A percentile compares a stretch with the other conserved stretches of the same genome.
phyloP scores from a whole-genome alignment of 2,888 invertebrate species.

The Campoplex capitator region DNA sequence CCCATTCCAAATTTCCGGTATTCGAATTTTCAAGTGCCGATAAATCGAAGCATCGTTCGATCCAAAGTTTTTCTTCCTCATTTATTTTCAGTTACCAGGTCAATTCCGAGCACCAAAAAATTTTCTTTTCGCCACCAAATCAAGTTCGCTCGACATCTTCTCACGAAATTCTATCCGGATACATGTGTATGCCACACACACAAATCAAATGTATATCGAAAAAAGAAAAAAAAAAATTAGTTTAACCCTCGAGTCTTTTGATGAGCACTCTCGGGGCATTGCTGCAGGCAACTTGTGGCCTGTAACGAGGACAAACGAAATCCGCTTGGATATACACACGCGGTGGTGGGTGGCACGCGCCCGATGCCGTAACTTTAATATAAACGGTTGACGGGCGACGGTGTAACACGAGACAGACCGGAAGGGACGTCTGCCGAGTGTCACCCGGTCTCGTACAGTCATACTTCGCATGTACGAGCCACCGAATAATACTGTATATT shows the following conservation, averaged over 20 bases:
- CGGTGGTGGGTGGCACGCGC: slow-evolving; percentile 81
- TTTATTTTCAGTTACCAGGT: background rate
- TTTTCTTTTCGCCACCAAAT: background rate
- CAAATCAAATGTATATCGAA: background rate
- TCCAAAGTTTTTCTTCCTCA: background rate
- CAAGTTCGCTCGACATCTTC: background rate
- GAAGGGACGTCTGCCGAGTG: slow-evolving; percentile 83
- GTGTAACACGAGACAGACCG: slow-evolving; percentile 84
- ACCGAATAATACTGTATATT: slow-evolving; percentile 59
- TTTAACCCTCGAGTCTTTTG: slow-evolving; percentile 49
- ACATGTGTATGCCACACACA: background rate
- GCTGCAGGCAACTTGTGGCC: slow-evolving; percentile 38
- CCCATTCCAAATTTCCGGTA: background rate
- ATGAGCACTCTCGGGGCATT: slow-evolving; percentile 41
- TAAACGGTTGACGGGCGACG: slow-evolving; percentile 80
- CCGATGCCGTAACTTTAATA: slow-evolving; percentile 83
- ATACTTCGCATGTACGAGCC: slow-evolving; percentile 70
- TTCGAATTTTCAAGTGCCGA: background rate
- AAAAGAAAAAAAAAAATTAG: slow-evolving; percentile 24
- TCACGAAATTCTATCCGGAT: slow-evolving; percentile 40
- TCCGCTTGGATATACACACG: slow-evolving; percentile 59
- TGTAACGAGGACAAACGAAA: slow-evolving; percentile 67
- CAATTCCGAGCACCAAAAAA: background rate
- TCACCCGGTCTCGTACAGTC: slow-evolving; percentile 81
- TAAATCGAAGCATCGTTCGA: background rate